These are phyloP conservation scores for Drosophila phalerata DNA, from an alignment of 2,888 invertebrate species.

Conservation along the genomic window DNA sequence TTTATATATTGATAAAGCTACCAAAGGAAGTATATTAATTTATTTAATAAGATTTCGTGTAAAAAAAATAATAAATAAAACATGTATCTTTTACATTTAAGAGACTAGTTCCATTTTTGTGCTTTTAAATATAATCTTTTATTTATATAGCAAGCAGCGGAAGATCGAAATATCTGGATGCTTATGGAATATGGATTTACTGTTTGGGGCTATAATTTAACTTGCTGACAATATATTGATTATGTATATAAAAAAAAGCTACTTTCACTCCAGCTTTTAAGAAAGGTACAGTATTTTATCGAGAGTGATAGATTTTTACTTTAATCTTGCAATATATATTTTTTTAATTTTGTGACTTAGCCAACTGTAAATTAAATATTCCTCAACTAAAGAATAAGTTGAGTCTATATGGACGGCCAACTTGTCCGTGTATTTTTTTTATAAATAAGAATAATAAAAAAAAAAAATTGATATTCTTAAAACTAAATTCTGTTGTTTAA, in stretches of 20 bases:
- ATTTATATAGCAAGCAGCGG: neutral
- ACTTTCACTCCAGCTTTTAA: too few relatives aligned
- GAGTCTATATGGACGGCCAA: too few relatives aligned
- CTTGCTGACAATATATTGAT: too few relatives aligned
- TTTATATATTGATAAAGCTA: slow-evolving; percentile 75
- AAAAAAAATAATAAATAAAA: slow-evolving; percentile 70
- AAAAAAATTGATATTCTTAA: neutral
- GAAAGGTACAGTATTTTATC: too few relatives aligned
- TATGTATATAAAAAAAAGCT: too few relatives aligned
- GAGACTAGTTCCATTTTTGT: slow-evolving; percentile 10
- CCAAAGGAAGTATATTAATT: slow-evolving; percentile 76
- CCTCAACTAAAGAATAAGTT: too few relatives aligned
- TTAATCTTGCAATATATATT: neutral
- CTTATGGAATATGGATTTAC: neutral
- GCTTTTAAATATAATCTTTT: neutral
- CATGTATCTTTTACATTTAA: slow-evolving; percentile 64
- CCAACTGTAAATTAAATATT: too few relatives aligned
- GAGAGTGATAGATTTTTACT: neutral
- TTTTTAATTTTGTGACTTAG: too few relatives aligned
- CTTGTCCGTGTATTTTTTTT: too few relatives aligned
- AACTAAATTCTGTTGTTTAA: neutral
- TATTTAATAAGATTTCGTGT: slow-evolving; percentile 78
- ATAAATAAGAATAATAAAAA: neutral
- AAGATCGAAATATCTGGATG: neutral
- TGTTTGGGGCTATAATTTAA: too few relatives aligned